Evolutionary conservation across 2,113 vertebrate species (phyloP), one percentile per base, ranked within the genome.

Genomic region (Bettongia penicillata): DNA sequence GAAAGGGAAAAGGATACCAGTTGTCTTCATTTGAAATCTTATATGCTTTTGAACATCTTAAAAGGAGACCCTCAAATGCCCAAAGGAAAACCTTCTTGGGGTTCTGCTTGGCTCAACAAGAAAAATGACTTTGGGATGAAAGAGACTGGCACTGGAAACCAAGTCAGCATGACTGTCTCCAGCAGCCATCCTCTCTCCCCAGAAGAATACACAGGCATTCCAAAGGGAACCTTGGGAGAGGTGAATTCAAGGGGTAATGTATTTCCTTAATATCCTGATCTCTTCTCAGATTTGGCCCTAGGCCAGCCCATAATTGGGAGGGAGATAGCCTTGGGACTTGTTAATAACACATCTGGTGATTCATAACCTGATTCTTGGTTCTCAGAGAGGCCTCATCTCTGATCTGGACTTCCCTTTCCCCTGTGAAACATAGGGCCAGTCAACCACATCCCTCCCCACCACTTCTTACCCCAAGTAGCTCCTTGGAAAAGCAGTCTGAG

Each of bases 1-100:
- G 96, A 90, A 99, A 98, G 0, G 93, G 91, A 98, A 97, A 96
- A 2, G 48, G 91, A 37, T n/a, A 16, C 68, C 0, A 12, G 92
- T 97, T 53, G 95, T 50, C 11, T 55, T 92, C 49, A 8, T 23
- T 47, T 50, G 53, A 0, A 52, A 93, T 19, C 51, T 0, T 43
- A 47, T 43, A 47, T 3, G 91, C 51, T 49, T 53, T 90, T 84
- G 1, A 50, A 91, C 25, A 57, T 23, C 4, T 4, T 5, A 3
- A 22, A 25, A 3, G n/a, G 43, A n/a, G n/a, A 84, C 68, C 68
- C 16, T 84, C 68, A 84, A 22, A 43, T 23, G 37, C 68, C 16
- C 37, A 84, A 84, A 43, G 19, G 16, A 84, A 84, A 84, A 84
- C 68, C 57, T 37, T 43, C 68, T 77, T 22, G 68, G 37, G 68